A percentile compares a stretch with the other conserved stretches of the same genome.
Evolutionary conservation across 2,888 invertebrate species (phyloP).

Genomic region (Corbicula japonica): DNA sequence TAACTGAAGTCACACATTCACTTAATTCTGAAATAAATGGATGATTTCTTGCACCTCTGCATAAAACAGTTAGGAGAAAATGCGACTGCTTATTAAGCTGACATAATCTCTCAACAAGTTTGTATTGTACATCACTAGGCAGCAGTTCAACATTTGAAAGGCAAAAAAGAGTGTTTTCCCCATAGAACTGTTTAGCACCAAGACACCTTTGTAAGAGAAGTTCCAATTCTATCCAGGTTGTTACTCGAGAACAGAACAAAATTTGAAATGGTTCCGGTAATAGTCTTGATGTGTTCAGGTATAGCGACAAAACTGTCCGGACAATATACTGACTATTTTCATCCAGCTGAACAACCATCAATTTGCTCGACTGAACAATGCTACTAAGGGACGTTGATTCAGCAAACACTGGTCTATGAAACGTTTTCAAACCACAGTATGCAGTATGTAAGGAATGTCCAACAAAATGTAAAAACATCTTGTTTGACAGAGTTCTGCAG

Average conservation of each 20-base stretch:
- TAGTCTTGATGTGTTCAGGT: constrained; percentile 58
- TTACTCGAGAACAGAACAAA: constrained; percentile 67
- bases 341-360: constrained; percentile 64
- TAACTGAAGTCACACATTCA: constrained; percentile 30
- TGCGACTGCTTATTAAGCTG: constrained; percentile 18
- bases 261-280: constrained; percentile 71
- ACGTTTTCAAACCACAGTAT: constrained; percentile 27
- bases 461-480: constrained; percentile 33
- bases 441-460: constrained; percentile 40
- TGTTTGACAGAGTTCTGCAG: background rate
- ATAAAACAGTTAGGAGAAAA: constrained; percentile 66
- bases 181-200: constrained; percentile 19
- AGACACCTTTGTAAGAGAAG: constrained; percentile 67
- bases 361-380: constrained; percentile 59
- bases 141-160: constrained; percentile 70
- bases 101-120: constrained; percentile 60
- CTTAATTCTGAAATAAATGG: constrained; percentile 64
- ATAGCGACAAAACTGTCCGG: constrained; percentile 65
- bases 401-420: constrained; percentile 6
- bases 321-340: constrained; percentile 63
- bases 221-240: constrained; percentile 67
- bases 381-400: constrained; percentile 38
- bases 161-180: constrained; percentile 51
- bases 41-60: constrained; percentile 67
- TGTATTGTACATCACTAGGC: constrained; percentile 65